Percentiles rank a stretch among this genome's conserved stretches.
Conservation (phyloP, 2,113 vertebrate species). For the Ia io region DNA sequence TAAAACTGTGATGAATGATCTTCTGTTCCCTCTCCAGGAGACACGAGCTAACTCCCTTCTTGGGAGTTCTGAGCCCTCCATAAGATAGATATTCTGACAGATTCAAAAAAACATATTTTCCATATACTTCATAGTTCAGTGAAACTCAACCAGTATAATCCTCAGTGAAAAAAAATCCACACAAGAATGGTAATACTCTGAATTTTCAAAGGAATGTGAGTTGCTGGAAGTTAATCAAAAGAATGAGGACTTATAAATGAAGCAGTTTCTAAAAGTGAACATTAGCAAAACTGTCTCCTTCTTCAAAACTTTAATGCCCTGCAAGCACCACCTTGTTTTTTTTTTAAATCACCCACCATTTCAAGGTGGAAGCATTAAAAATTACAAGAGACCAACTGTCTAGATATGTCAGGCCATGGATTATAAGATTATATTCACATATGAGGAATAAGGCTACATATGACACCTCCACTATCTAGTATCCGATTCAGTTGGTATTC, state of each 20-base stretch:
- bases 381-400: background rate
- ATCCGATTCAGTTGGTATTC: background rate
- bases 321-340: background rate
- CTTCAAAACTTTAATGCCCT: background rate
- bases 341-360: background rate
- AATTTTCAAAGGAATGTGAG: slow-evolving; percentile 70
- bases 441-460: background rate
- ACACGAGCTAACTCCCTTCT: slow-evolving; percentile 68
- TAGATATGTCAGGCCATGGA: background rate
- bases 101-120: slow-evolving; percentile 67
- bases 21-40: slow-evolving; percentile 65
- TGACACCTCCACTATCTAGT: background rate
- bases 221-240: slow-evolving; percentile 68
- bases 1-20: slow-evolving; percentile 58
- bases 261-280: slow-evolving; percentile 56
- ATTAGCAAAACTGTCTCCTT: slow-evolving; percentile 44
- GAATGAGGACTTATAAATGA: slow-evolving; percentile 45
- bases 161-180: slow-evolving; percentile 53
- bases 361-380: slow-evolving; percentile 20
- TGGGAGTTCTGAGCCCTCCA: slow-evolving; percentile 68
- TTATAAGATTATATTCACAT: background rate
- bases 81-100: slow-evolving; percentile 65
- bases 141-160: slow-evolving; percentile 62
- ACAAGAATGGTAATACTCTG: slow-evolving; percentile 53
- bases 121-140: slow-evolving; percentile 72